Percentiles rank a stretch among this genome's conserved stretches.
Conservation (phyloP, 2,113 vertebrate species). For the Eulemur rufifrons region DNA sequence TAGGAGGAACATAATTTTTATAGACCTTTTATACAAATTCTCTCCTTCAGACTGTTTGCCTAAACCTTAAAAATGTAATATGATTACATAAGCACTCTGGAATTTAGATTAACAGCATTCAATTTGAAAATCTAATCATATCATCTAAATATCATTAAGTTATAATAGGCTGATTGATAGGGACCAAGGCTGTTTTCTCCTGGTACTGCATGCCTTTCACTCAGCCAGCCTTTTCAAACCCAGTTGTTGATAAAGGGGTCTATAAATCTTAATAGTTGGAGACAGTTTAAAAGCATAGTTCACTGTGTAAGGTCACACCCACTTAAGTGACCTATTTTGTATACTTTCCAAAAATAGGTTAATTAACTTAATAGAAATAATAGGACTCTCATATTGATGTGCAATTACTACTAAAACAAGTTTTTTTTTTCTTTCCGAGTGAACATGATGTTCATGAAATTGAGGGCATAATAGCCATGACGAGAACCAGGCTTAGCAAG, state of each 20-base stretch:
- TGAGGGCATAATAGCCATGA: slow-evolving; percentile 69
- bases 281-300: slow-evolving; percentile 70
- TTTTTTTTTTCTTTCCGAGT: slow-evolving; percentile 64
- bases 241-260: slow-evolving; percentile 72
- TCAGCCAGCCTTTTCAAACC: slow-evolving; percentile 62
- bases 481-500: slow-evolving; percentile 68
- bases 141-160: slow-evolving; percentile 77
- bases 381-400: slow-evolving; percentile 74
- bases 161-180: slow-evolving; percentile 77
- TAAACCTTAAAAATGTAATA: slow-evolving; percentile 56
- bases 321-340: slow-evolving; percentile 76
- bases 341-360: slow-evolving; percentile 75
- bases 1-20: slow-evolving; percentile 59
- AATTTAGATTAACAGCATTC: slow-evolving; percentile 75
- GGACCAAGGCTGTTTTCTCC: slow-evolving; percentile 56
- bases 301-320: slow-evolving; percentile 61
- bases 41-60: slow-evolving; percentile 64
- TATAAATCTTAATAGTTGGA: slow-evolving; percentile 74
- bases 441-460: slow-evolving; percentile 57
- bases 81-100: slow-evolving; percentile 63
- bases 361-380: slow-evolving; percentile 79
- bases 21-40: slow-evolving; percentile 67
- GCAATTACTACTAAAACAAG: slow-evolving; percentile 59
- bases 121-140: slow-evolving; percentile 75
- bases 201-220: slow-evolving; percentile 64